phyloP scores from a whole-genome alignment of 1,140 invertebrate species.

The Lethrus apterus region DNA sequence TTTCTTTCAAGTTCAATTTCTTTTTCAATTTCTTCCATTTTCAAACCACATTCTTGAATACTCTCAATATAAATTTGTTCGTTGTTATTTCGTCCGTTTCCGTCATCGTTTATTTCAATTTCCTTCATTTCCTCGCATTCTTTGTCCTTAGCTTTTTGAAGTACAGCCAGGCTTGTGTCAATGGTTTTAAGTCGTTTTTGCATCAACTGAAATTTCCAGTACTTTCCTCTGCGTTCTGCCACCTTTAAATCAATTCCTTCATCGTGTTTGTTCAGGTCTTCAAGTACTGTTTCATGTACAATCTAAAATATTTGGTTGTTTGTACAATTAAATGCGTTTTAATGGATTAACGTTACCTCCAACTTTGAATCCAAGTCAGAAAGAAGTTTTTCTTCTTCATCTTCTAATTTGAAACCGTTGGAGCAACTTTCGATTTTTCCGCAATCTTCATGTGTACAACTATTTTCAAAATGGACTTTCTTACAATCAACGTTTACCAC shows the following conservation, averaged over 20 bases:
- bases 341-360: conserved; percentile 2
- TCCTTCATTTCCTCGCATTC: conserved; percentile 1
- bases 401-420: conserved; percentile 8
- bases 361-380: conserved; percentile 9
- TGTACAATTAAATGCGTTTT: background rate
- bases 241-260: background rate
- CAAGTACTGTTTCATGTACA: background rate
- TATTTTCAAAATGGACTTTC: conserved; percentile 3
- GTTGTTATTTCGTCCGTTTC: background rate
- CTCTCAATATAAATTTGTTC: too few relatives aligned
- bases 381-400: background rate
- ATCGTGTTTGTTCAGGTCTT: background rate
- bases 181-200: conserved; percentile 12
- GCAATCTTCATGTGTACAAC: background rate
- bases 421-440: background rate
- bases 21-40: too few relatives aligned
- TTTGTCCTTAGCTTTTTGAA: background rate
- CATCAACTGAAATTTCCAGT: conserved; percentile 12
- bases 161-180: conserved; percentile 3
- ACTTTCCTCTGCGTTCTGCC: conserved; percentile 10
- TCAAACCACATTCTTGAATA: too few relatives aligned
- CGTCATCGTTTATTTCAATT: background rate
- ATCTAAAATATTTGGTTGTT: background rate
- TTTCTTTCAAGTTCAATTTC: too few relatives aligned
- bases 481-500: conserved; percentile 1